These are phyloP conservation scores for Pongo abelii DNA, from an alignment of 2,113 vertebrate species.

Conservation along the genomic window DNA sequence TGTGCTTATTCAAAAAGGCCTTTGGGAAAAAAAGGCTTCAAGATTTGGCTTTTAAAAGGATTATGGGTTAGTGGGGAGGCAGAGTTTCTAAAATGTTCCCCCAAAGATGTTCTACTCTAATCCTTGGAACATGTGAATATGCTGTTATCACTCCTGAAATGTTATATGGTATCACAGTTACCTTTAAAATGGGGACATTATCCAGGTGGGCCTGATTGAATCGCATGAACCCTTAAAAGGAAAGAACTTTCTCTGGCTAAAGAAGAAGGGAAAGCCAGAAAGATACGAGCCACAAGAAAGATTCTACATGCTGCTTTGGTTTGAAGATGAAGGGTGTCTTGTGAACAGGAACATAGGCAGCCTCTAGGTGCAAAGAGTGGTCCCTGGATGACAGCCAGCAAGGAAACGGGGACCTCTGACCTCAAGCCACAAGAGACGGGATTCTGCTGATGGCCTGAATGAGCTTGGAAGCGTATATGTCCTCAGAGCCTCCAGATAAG, in stretches of 20 bases:
- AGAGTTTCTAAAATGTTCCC: neutral
- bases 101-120: neutral
- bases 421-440: neutral
- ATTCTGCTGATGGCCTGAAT: neutral
- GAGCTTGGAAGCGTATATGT: neutral
- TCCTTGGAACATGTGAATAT: neutral
- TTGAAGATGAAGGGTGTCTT: neutral
- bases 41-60: constrained; percentile 14
- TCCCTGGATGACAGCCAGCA: neutral
- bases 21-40: neutral
- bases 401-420: neutral
- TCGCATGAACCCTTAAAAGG: neutral
- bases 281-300: neutral
- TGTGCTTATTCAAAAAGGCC: neutral
- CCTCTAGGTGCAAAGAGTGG: neutral
- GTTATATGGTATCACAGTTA: neutral
- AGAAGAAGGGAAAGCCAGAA: neutral
- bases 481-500: neutral
- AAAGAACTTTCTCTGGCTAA: neutral
- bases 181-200: neutral
- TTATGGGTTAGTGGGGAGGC: neutral
- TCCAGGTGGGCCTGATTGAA: neutral
- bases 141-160: neutral
- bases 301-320: neutral
- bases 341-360: neutral